Percentiles rank a stretch among this genome's conserved stretches.
Evolutionary conservation across 2,888 invertebrate species (phyloP).

Genomic region (Oxytorus armatus): DNA sequence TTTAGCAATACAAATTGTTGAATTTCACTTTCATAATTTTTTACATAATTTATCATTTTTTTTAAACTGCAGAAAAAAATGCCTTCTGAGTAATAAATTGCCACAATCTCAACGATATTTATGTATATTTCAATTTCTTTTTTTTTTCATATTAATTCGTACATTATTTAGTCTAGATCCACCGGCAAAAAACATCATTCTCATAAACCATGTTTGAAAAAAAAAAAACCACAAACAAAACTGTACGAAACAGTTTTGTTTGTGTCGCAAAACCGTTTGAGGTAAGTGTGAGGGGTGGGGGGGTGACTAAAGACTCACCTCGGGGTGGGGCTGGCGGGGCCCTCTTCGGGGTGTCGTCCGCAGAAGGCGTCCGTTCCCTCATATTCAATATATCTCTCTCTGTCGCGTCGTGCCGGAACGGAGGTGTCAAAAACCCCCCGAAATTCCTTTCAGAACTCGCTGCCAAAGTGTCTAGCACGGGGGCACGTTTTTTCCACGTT

Average conservation of each 20-base stretch:
- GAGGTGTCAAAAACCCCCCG: conserved; percentile 41
- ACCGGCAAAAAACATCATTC: too few species aligned
- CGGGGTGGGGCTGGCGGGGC: conserved; percentile 82
- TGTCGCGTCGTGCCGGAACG: conserved; percentile 6
- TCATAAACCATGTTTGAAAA: too few species aligned
- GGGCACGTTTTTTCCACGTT: conserved; percentile 72
- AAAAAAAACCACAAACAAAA: too few species aligned
- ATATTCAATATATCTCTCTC: conserved; percentile 75
- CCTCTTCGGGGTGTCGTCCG: conserved; percentile 83
- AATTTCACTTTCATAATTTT: too few species aligned
- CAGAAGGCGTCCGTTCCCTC: conserved; percentile 84
- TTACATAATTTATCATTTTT: too few species aligned
- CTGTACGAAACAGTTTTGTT: conserved; percentile 6
- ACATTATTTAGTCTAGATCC: too few species aligned
- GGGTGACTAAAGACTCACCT: conserved; percentile 77
- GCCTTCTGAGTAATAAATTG: too few species aligned
- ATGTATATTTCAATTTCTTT: too few species aligned
- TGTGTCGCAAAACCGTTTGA: conserved; percentile 11
- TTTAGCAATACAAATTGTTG: too few species aligned
- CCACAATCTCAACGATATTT: too few species aligned
- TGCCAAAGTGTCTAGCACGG: conserved; percentile 77
- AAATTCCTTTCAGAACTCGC: conserved; percentile 71
- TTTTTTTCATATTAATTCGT: too few species aligned
- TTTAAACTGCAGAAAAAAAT: too few species aligned
- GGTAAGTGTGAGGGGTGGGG: conserved; percentile 8